Base-by-base conservation (phyloP, 1,140 invertebrate species). In the Cephus cinctus region DNA sequence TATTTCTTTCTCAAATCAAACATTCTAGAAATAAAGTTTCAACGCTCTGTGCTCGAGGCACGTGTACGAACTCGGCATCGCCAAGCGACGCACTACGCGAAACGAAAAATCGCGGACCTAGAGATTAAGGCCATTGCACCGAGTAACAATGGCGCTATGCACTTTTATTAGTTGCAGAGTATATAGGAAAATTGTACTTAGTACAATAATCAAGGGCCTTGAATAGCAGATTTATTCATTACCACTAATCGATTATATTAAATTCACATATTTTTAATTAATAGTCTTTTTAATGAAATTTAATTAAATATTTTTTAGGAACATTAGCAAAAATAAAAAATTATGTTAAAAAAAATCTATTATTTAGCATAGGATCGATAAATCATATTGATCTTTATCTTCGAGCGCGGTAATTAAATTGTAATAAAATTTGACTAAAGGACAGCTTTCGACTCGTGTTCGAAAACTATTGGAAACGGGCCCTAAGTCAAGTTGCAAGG, bases 11-110 rank as follows among this genome's bases (percentile, higher is more conserved):
- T 65, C 61, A 67, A 72, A 73, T 69, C 68, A 72, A 73, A 73
- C 70, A 72, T 66, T 74, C 73, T 73, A 65, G 65, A 75, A 75
- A 75, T 73, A 75, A 73, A 72, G 63, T 67, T 69, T 61, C 62
- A 49, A 52, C 52, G 52, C 57, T 47, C 43, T 55, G 55, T 36
- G 41, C 39, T 22, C 30, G 44, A 49, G 45, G 39, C 9, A n/a
- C n/a, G 32, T 34, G 52, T 50, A 52, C 46, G 49, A n/a, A n/a
- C n/a, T 46, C 49, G 44, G 45, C 45, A 16, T 44, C 44, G 23
- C 32, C 27, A 39, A 41, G 20, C 35, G 23, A 30, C 50, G 48
- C 45, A 45, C 50, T 47, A 47, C 22, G 41, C 48, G 44, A 43
- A 43, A 45, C 44, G 20, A 39, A 47, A 47, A 48, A 42, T n/a